A percentile compares a stretch with the other conserved stretches of the same genome.
These are phyloP conservation scores for Lordiphosa mommai DNA, from an alignment of 1,140 invertebrate species.

Conservation along the genomic window DNA sequence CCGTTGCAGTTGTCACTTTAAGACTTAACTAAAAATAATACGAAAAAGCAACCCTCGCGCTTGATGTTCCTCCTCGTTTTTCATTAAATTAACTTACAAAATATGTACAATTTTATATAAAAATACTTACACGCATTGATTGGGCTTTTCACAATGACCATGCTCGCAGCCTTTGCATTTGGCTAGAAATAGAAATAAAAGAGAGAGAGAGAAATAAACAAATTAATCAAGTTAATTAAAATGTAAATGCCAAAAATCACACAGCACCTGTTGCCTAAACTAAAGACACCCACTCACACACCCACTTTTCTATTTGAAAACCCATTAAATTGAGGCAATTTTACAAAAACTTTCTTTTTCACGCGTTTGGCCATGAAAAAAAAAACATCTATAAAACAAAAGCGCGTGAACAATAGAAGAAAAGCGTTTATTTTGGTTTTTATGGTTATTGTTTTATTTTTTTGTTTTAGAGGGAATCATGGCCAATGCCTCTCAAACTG, in stretches of 20 bases:
- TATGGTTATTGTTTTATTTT: too few species aligned
- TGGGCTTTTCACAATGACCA: slow-evolving; percentile 94
- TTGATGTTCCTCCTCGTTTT: too few species aligned
- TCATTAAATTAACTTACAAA: not conserved
- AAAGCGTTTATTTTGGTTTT: slow-evolving; percentile 33
- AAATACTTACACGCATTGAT: slow-evolving; percentile 96
- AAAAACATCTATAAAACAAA: slow-evolving; percentile 53
- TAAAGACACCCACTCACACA: slow-evolving; percentile 45
- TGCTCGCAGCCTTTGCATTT: slow-evolving; percentile 96
- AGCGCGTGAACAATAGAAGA: slow-evolving; percentile 41
- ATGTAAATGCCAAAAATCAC: slow-evolving; percentile 33
- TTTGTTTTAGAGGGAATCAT: slow-evolving; percentile 49
- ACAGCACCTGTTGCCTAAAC: slow-evolving; percentile 22
- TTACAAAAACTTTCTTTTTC: slow-evolving; percentile 67
- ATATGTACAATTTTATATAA: slow-evolving; percentile 16
- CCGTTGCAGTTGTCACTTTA: too few species aligned
- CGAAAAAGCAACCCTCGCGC: too few species aligned
- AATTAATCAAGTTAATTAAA: slow-evolving; percentile 48
- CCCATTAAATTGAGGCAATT: slow-evolving; percentile 56
- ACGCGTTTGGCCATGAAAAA: slow-evolving; percentile 77
- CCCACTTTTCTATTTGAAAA: slow-evolving; percentile 35
- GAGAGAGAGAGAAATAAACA: slow-evolving; percentile 78
- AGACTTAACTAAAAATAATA: too few species aligned
- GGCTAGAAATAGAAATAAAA: slow-evolving; percentile 88
- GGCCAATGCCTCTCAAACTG: slow-evolving; percentile 62